Evolutionary conservation across 2,888 invertebrate genomes (phyloP), one percentile per base, ranked within the genome.

Genomic region (Brenthis ino): DNA sequence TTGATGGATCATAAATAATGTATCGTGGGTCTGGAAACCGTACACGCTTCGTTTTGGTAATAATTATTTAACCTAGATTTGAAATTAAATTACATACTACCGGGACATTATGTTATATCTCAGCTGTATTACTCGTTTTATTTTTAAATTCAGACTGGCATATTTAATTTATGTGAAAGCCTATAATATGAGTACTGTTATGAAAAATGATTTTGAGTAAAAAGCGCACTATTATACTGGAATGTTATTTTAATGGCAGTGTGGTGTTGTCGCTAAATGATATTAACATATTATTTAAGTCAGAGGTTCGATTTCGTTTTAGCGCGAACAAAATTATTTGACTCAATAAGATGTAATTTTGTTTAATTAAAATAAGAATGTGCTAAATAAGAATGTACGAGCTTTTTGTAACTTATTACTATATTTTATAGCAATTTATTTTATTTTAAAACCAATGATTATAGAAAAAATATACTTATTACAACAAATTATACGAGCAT

Each of bases 81-180:
- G 51, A 54, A 13, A 63, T 53, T 51, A 43, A 16, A 51, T 61
- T 51, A 50, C 50, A 61, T 13, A n/a, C 33, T 33, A 13, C 50
- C 58, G 24, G 20, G 8, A 58, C 5, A 60, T 43, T 43, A 43
- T 5, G 2, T 14, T 57, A 13, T 47, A 57, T 51, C 57, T 43
- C n/a, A 28, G 6, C n/a, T 53, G 12, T 37, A 28, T 13, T 5
- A 24, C 43, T 51, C 20, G 16, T 47, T 51, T 43, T 20, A 67
- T 60, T 55, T 67, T 61, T 61, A 55, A 37, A 55, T 61, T 61
- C 48, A 50, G 14, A 11, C 24, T 4, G n/a, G 33, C 55, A 55
- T 50, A 61, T 56, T 67, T 55, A 67, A 67, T 67, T 61, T 43
- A 50, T 55, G 54, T 61, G 47, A 61, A 54, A 67, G 67, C 67